Evolutionary conservation across 2,797 vertebrate species (phyloP).

Genomic region (Gymnoscopelus microlampas): DNA sequence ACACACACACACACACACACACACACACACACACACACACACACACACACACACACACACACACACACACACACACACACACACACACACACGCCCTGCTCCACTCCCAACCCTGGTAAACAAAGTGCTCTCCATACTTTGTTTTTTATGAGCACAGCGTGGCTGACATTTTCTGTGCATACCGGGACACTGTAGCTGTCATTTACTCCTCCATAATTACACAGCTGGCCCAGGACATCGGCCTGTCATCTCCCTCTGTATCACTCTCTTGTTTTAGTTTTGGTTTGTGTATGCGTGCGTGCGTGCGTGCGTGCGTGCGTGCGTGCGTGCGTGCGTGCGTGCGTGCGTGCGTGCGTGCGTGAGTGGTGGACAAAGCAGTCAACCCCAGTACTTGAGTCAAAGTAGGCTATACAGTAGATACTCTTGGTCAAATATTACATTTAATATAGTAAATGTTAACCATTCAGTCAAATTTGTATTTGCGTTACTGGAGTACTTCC

Average conservation of each 20-base stretch:
- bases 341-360: too few species aligned
- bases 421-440: too few species aligned
- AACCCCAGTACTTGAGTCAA: too few species aligned
- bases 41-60: constrained; percentile 1
- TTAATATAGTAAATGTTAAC: too few species aligned
- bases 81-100: not conserved
- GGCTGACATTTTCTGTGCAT: constrained; percentile 57
- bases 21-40: constrained; percentile 13
- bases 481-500: too few species aligned
- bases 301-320: too few species aligned
- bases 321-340: too few species aligned
- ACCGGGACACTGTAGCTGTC: constrained; percentile 43
- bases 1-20: not conserved
- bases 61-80: constrained; percentile 1
- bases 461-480: too few species aligned
- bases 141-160: constrained; percentile 50
- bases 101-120: constrained; percentile 22
- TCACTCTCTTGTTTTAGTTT: not conserved
- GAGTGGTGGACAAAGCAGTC: too few species aligned
- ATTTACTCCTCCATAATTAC: constrained; percentile 65
- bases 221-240: constrained; percentile 44
- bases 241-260: constrained; percentile 45
- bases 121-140: constrained; percentile 22
- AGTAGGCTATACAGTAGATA: too few species aligned
- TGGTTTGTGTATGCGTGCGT: too few species aligned